Conservation (phyloP, 2,797 vertebrate species). For the Coendou prehensilis region DNA sequence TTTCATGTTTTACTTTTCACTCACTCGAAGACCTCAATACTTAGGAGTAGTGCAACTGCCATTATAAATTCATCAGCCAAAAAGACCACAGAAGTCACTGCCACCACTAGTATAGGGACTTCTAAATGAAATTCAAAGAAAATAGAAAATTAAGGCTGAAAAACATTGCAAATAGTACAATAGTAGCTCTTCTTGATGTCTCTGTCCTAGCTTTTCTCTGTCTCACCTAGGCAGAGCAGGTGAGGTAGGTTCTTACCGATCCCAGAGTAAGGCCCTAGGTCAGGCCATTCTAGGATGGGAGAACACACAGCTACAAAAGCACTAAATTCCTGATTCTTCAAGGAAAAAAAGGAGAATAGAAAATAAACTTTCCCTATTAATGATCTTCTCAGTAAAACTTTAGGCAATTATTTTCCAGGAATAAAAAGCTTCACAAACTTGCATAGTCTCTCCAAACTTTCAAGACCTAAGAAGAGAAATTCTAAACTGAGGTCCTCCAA, state of each 20-base stretch:
- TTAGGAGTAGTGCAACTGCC: neutral
- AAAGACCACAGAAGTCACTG: neutral
- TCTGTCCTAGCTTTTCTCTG: neutral
- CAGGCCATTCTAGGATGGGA: neutral
- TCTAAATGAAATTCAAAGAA: neutral
- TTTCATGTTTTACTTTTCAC: neutral
- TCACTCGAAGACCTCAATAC: neutral
- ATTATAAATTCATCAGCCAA: neutral
- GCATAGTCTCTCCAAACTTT: neutral
- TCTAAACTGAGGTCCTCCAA: neutral
- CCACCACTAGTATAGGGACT: neutral
- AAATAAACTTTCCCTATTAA: neutral
- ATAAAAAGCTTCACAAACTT: neutral
- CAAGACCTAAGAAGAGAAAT: neutral
- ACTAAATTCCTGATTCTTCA: neutral
- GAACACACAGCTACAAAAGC: neutral
- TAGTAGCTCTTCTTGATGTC: neutral
- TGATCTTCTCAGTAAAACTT: neutral
- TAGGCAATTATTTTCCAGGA: neutral
- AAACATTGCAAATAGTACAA: neutral
- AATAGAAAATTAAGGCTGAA: neutral
- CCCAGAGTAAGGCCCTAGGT: neutral
- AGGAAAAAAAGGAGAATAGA: neutral
- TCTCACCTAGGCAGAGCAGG: neutral
- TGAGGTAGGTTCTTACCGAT: fast-evolving